Percentiles rank a stretch among this genome's conserved stretches.
These are phyloP conservation scores for Crocodylus rhombifer DNA, from an alignment of 2,797 vertebrate species.

Conservation along the genomic window DNA sequence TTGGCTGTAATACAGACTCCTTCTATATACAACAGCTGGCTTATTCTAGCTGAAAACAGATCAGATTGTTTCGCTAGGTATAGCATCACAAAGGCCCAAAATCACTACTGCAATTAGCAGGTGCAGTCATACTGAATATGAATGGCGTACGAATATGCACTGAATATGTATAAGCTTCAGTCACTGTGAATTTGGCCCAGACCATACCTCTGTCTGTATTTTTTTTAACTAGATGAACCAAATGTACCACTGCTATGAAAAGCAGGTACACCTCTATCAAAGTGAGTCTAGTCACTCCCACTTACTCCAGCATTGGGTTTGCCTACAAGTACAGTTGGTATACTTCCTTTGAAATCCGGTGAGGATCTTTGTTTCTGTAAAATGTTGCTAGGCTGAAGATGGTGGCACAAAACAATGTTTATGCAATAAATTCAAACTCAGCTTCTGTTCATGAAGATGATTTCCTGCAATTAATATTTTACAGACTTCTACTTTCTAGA, in stretches of 20 bases:
- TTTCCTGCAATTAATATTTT: neutral
- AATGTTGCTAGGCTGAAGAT: neutral
- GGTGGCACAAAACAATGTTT: neutral
- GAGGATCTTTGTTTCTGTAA: fast-evolving
- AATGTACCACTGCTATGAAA: neutral
- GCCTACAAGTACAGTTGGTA: neutral
- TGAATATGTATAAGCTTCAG: neutral
- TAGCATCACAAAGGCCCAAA: neutral
- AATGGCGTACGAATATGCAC: neutral
- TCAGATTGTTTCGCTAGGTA: neutral
- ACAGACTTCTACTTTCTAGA: constrained; percentile 33
- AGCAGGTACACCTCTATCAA: neutral
- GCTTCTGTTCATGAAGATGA: neutral
- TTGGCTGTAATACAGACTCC: neutral
- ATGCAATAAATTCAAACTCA: neutral
- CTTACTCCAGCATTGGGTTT: neutral
- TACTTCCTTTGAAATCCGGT: neutral
- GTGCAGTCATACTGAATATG: neutral
- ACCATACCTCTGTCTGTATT: neutral
- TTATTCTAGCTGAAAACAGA: neutral
- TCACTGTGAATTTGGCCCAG: neutral
- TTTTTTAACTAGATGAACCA: neutral
- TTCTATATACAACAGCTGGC: neutral
- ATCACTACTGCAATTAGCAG: neutral
- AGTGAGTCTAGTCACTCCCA: neutral